Evolutionary conservation across 2,888 invertebrate genomes (phyloP).

Genomic region (Elmis aenea): DNA sequence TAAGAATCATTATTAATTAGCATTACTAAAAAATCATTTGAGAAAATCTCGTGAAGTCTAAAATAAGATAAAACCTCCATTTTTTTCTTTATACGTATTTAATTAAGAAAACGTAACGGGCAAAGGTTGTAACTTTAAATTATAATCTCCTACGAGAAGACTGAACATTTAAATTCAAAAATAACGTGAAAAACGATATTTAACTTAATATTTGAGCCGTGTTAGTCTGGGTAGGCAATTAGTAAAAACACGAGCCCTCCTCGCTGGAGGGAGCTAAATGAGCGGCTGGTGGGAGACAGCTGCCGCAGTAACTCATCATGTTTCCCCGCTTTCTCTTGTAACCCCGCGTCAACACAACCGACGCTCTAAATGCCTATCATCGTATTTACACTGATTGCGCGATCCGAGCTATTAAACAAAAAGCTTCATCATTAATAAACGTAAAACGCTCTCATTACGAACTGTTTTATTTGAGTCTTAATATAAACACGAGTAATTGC

Average conservation of each 20-base stretch:
- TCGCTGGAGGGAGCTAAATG: constrained; percentile 31
- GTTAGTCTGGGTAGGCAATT: constrained; percentile 36
- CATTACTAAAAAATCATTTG: too few species aligned
- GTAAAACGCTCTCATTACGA: constrained; percentile 25
- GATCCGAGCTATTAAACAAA: constrained; percentile 36
- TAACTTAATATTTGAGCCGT: constrained; percentile 33
- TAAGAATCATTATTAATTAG: too few species aligned
- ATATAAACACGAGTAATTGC: constrained; percentile 30
- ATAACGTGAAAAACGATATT: too few species aligned
- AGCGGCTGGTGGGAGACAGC: constrained; percentile 34
- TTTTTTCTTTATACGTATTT: too few species aligned
- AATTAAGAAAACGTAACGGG: too few species aligned
- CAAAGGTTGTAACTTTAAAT: too few species aligned
- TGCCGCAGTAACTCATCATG: constrained; percentile 37
- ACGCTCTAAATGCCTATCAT: constrained; percentile 33
- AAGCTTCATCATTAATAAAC: constrained; percentile 30
- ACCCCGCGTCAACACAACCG: constrained; percentile 23
- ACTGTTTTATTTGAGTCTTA: constrained; percentile 29
- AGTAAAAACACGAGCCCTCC: constrained; percentile 36
- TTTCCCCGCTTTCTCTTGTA: constrained; percentile 12
- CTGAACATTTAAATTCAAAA: too few species aligned
- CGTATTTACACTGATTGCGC: constrained; percentile 38
- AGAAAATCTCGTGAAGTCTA: too few species aligned
- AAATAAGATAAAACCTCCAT: too few species aligned
- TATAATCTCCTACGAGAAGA: too few species aligned